Evolutionary conservation across 2,888 invertebrate species (phyloP), one percentile per base, ranked within the genome.

Genomic region (Lycia hirtaria): DNA sequence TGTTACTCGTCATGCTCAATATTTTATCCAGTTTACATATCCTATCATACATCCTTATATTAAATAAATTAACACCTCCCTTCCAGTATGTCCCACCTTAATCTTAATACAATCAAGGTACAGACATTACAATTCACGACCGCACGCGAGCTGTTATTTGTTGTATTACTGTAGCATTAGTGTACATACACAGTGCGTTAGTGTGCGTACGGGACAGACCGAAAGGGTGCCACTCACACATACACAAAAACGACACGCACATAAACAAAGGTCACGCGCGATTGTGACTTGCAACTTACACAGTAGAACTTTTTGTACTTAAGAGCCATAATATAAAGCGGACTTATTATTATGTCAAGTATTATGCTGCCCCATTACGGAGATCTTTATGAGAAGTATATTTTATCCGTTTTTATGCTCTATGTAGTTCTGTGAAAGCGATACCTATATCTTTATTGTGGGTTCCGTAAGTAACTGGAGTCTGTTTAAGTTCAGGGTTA

Each of bases 381-480:
- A 37, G 32, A 35, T 40, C 48, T 52, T 51, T 58, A 58, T 55
- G 55, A 50, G 26, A 45, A 14, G 49, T 4, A 56, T 59, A 49
- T 50, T 56, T 58, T 45, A 45, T 41, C 38, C 19, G 55, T 58
- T 62, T 62, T 59, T 62, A 58, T 40, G 33, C 15, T 9, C 35
- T 19, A 37, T 56, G 47, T 33, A 48, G 48, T 62, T 59, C 58
- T 45, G 44, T 58, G 55, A 62, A 58, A 62, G 52, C 59, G 58
- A 50, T 62, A 55, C 55, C 45, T 56, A 52, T 58, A 62, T 56
- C 40, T 56, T 49, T 54, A 56, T 56, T 35, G 41, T 52, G n/a
- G 35, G 43, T 30, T 56, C 30, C 12, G 41, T 43, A 41, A 33
- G 54, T 41, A 41, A 40, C 32, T 14, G 4, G 15, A 48, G 10